These are phyloP conservation scores for Brachyopa scutellaris DNA, from an alignment of 2,888 invertebrate genomes.

Conservation along the genomic window DNA sequence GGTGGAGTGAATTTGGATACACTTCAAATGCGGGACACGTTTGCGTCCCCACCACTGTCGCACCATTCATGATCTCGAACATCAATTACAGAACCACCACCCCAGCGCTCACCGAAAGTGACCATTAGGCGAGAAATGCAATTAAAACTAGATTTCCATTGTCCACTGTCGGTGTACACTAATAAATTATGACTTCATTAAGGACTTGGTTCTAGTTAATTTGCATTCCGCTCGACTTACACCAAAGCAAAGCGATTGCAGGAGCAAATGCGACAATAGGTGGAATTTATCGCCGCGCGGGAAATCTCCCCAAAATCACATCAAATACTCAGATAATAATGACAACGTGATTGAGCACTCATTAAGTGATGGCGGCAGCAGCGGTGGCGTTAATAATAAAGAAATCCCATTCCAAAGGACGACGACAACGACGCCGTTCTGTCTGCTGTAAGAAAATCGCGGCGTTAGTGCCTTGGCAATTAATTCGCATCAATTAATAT, in stretches of 20 bases:
- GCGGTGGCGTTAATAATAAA: neutral
- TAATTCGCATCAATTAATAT: constrained; percentile 37
- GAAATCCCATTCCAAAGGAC: too few relatives aligned
- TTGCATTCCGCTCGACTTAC: constrained; percentile 1
- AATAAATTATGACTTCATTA: constrained; percentile 61
- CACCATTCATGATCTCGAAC: constrained; percentile 1
- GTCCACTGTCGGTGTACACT: constrained; percentile 27
- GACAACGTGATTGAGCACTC: constrained; percentile 14
- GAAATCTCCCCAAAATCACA: constrained; percentile 32
- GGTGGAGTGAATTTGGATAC: too few relatives aligned
- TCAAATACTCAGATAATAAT: neutral
- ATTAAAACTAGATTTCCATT: constrained; percentile 61
- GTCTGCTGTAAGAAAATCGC: constrained; percentile 16
- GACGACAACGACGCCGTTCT: neutral
- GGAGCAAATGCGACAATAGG: too few relatives aligned
- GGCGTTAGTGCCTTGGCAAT: constrained; percentile 25
- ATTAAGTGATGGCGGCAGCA: neutral
- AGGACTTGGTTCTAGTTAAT: constrained; percentile 45
- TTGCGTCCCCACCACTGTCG: neutral
- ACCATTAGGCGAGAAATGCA: constrained; percentile 33
- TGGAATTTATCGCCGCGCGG: too few relatives aligned
- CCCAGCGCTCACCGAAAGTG: neutral
- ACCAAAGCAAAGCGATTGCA: too few relatives aligned
- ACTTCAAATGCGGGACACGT: constrained; percentile 5
- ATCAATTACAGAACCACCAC: constrained; percentile 31